Evolutionary conservation across 2,888 invertebrate species (phyloP), one percentile per base, ranked within the genome.

Genomic region (Apodemia hepburni): DNA sequence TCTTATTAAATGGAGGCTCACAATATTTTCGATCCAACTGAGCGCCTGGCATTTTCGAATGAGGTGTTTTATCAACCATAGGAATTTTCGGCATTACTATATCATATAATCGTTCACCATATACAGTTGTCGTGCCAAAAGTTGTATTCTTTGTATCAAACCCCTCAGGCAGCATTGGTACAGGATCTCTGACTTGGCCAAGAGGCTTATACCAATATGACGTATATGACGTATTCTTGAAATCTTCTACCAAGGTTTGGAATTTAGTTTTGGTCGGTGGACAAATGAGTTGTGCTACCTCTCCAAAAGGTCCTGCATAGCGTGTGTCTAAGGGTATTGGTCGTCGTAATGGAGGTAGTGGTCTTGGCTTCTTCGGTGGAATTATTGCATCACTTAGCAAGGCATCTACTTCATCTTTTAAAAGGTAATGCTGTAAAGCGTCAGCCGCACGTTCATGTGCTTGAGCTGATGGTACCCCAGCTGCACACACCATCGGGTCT

Each of bases 141-240:
- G 82, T 86, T 0, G 83, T 87, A 0, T 69, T 71, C 7, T 64
- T 1, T 42, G 66, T 67, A 71, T 89, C 81, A 62, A 82, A 81
- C 15, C 86, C 88, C 68, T 77, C 80, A 3, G 90, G 89, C 57
- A 91, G 68, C 85, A 85, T 84, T 2, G 90, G 87, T 1, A 77
- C 72, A 9, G 82, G 73, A 71, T 91, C 89, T 64, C 65, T 74
- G 2, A 74, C 72, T 61, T 67, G 59, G 3, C 84, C 89, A 4
- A 89, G 69, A 17, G 73, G 73, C 67, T 76, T 77, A 64, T 77
- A 86, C 87, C 88, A 91, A 65, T 87, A 89, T 0, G 88, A 87
- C 12, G 74, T 22, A 64, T 86, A 91, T 0, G 76, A 42, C 0
- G 89, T 87, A 8, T 83, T 76, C 69, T 85, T 89, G 0, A 89